Base-by-base conservation (phyloP, 1,140 invertebrate genomes). In the Charaxes varanes region DNA sequence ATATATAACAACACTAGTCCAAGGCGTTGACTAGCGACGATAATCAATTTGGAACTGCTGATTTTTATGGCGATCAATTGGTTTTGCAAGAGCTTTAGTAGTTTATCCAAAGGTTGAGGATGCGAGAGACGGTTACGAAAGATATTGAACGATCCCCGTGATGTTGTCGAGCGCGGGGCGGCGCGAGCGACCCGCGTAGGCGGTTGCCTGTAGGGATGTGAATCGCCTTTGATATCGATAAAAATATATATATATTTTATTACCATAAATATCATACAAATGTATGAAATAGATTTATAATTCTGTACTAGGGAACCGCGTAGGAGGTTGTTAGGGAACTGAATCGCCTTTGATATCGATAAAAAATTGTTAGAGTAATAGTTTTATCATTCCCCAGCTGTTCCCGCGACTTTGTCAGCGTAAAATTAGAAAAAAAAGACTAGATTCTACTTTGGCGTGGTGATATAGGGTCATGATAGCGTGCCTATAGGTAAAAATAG, bases 151-250 rank as follows among this genome's bases (percentile, higher is more conserved):
- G 71, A 68, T 76, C 56, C n/a, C 58, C 49, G 58, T 51, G 67
- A 70, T 72, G 72, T 63, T 72, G 68, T 72, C 62, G 70, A 64
- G 40, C 58, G 52, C 55, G 66, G 65, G 67, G 74, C 68, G 66
- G 69, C 56, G 65, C 65, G 35, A 58, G 57, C 70, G 74, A 80
- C 78, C 74, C 49, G 73, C 76, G 78, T 79, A 68, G 78, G 73
- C 72, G 73, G 65, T 58, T 56, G 50, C 41, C 31, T 38, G n/a
- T 60, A 70, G 62, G 24, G 62, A 37, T 66, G 70, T 3, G 32
- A 31, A 7, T 2, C 5, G 6, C 1, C 1, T 15, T 31, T 35
- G 28, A 46, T 40, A 40, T 30, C 17, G 24, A 38, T 21, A 37
- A 34, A 22, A n/a, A 34, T n/a, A n/a, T n/a, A n/a, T n/a, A n/a